A percentile compares a stretch with the other conserved stretches of the same genome.
These are phyloP conservation scores for Hemicordylus capensis DNA, from an alignment of 2,113 vertebrate genomes.

Conservation along the genomic window DNA sequence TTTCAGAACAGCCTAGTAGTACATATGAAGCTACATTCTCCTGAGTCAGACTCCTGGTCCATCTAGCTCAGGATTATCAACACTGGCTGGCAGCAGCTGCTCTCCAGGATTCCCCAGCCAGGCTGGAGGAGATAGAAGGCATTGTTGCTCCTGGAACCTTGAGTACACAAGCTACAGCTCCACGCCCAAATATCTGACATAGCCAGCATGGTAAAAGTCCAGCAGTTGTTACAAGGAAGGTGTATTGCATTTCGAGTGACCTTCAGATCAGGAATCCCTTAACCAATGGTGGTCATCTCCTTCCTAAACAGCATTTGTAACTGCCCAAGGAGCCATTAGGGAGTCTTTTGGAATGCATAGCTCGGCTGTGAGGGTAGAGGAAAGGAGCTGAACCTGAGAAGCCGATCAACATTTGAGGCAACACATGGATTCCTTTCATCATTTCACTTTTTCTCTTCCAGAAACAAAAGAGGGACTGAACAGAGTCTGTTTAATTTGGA, in stretches of 20 bases:
- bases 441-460: slow-evolving; percentile 38
- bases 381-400: slow-evolving; percentile 5
- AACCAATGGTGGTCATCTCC: background rate
- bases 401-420: slow-evolving; percentile 32
- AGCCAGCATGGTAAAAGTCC: background rate
- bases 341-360: background rate
- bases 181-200: too few relatives aligned
- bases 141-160: too few relatives aligned
- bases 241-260: background rate
- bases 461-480: slow-evolving; percentile 64
- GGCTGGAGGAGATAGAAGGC: too few relatives aligned
- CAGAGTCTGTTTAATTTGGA: slow-evolving; percentile 57
- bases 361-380: rapidly evolving
- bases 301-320: background rate
- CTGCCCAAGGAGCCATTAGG: background rate
- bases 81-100: too few relatives aligned
- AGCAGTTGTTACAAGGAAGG: background rate
- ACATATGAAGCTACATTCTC: too few relatives aligned
- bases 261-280: background rate
- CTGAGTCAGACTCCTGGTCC: too few relatives aligned
- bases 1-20: background rate
- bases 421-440: slow-evolving; percentile 50
- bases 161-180: too few relatives aligned
- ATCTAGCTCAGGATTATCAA: too few relatives aligned
- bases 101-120: too few relatives aligned